Conservation (phyloP, 2,113 vertebrate genomes). For the Percina caprodes region DNA sequence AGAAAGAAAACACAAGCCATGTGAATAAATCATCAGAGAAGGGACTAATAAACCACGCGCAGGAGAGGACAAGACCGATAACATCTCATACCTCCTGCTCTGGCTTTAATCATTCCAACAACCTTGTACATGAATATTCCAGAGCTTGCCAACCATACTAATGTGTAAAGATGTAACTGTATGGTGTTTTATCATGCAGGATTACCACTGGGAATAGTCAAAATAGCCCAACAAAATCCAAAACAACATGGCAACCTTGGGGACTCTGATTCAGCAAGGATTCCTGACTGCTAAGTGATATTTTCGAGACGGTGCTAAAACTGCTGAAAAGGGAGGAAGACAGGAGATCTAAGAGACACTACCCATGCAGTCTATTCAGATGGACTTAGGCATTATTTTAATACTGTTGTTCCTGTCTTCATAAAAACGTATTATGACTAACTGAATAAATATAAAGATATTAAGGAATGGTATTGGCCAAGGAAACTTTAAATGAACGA, state of each 20-base stretch:
- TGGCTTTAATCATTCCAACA: slow-evolving; percentile 70
- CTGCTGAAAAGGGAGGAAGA: background rate
- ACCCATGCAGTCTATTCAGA: background rate
- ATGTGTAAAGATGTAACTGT: slow-evolving; percentile 32
- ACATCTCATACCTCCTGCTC: slow-evolving; percentile 59
- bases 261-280: background rate
- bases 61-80: slow-evolving; percentile 71
- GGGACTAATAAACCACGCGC: slow-evolving; percentile 72
- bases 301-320: background rate
- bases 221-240: background rate
- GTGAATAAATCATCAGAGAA: slow-evolving; percentile 80
- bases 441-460: background rate
- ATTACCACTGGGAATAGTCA: slow-evolving; percentile 18
- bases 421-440: background rate
- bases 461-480: background rate
- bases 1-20: slow-evolving; percentile 66
- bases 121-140: slow-evolving; percentile 71
- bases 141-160: slow-evolving; percentile 58
- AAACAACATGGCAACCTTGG: background rate
- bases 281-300: background rate
- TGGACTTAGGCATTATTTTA: background rate
- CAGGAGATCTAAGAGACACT: background rate
- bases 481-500: background rate
- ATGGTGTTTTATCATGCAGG: slow-evolving; percentile 35
- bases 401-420: background rate